These are phyloP conservation scores for Protobothrops flavoviridis DNA, from an alignment of 2,113 vertebrate species.

Conservation along the genomic window DNA sequence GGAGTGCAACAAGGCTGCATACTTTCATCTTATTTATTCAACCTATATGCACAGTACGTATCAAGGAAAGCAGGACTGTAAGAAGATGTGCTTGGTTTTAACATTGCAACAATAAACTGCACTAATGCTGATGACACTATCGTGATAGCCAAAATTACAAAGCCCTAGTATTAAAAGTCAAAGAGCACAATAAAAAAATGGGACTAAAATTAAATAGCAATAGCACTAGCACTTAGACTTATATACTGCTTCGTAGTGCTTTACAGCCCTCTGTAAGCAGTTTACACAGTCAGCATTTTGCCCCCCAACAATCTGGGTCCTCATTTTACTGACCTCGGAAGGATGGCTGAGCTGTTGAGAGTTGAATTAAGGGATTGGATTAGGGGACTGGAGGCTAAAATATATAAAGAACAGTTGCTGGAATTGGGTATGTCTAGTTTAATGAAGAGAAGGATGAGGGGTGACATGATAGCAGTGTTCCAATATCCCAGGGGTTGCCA, in stretches of 20 bases:
- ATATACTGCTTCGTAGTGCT: not conserved
- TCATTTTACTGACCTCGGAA: no score
- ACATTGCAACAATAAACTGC: not conserved
- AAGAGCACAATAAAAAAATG: not conserved
- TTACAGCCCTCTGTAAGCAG: no score
- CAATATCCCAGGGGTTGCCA: no score
- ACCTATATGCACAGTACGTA: not conserved
- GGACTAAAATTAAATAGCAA: not conserved
- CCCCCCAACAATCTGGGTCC: no score
- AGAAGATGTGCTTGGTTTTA: not conserved
- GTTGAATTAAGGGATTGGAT: no score
- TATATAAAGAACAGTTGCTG: no score
- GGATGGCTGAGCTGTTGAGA: no score
- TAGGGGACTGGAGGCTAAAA: no score
- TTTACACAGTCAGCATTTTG: no score
- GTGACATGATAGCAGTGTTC: no score
- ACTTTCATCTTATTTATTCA: not conserved
- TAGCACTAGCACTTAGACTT: not conserved
- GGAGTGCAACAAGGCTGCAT: not conserved
- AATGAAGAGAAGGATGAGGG: no score
- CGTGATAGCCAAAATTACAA: not conserved
- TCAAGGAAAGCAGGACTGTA: not conserved
- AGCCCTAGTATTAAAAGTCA: not conserved
- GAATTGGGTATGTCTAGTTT: no score
- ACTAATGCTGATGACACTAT: not conserved